Evolutionary conservation across 2,888 invertebrate genomes (phyloP).

Genomic region (Octodonta nipae): DNA sequence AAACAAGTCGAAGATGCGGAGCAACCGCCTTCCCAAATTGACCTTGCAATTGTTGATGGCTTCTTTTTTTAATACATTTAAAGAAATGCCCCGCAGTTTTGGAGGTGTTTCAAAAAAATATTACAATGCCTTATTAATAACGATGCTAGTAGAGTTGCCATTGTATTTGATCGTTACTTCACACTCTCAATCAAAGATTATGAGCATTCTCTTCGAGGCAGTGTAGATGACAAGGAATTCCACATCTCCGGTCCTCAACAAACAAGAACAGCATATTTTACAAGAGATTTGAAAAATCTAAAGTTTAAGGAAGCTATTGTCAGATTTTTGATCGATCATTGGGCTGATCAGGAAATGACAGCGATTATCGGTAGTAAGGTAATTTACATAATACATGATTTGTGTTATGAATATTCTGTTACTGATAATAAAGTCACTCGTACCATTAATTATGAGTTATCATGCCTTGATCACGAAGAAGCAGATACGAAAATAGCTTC

Average conservation of each 20-base stretch:
- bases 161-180: slow-evolving; percentile 16
- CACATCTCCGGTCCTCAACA: slow-evolving; percentile 11
- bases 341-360: slow-evolving; percentile 18
- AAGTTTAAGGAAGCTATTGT: slow-evolving; percentile 19
- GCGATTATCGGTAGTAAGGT: slow-evolving; percentile 16
- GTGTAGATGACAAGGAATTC: slow-evolving; percentile 7
- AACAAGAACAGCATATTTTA: slow-evolving; percentile 9
- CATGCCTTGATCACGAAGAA: slow-evolving; percentile 16
- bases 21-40: slow-evolving; percentile 12
- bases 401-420: slow-evolving; percentile 18
- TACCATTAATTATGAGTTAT: slow-evolving; percentile 7
- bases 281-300: slow-evolving; percentile 5
- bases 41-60: slow-evolving; percentile 14
- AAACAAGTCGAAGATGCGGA: slow-evolving; percentile 12
- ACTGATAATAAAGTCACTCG: slow-evolving; percentile 8
- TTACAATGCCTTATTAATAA: slow-evolving; percentile 13
- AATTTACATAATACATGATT: slow-evolving; percentile 12
- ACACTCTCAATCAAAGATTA: slow-evolving; percentile 18
- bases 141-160: slow-evolving; percentile 10
- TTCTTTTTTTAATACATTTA: slow-evolving; percentile 13
- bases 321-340: slow-evolving; percentile 20
- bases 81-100: slow-evolving; percentile 14
- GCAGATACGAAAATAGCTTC: slow-evolving; percentile 12
- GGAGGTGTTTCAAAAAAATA: slow-evolving; percentile 16
- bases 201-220: slow-evolving; percentile 14